Evolutionary conservation across 2,797 vertebrate genomes (phyloP).

Genomic region (Rachycentron canadum): DNA sequence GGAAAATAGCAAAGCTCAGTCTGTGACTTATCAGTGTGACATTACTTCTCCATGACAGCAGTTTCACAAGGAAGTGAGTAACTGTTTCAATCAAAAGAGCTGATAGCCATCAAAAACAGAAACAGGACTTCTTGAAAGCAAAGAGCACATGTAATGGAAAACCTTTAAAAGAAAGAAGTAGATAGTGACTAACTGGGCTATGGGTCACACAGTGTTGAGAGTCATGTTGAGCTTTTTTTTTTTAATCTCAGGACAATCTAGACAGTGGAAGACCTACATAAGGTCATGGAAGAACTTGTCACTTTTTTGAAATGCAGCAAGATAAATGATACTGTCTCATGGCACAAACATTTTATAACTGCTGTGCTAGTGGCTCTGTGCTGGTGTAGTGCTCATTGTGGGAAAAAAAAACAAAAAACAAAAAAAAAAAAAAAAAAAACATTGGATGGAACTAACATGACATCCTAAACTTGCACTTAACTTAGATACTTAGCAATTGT

Average conservation of each 20-base stretch:
- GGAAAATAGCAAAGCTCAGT: background rate
- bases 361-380: background rate
- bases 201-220: background rate
- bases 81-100: constrained; percentile 33
- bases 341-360: background rate
- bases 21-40: background rate
- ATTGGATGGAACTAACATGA: background rate
- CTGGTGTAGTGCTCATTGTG: background rate
- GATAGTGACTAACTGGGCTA: constrained; percentile 15
- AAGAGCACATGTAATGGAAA: constrained; percentile 63
- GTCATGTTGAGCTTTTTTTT: constrained; percentile 1
- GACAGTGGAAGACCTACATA: constrained; percentile 15
- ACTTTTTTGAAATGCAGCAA: background rate
- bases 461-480: background rate
- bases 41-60: constrained; percentile 46
- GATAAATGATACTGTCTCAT: background rate
- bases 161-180: constrained; percentile 37
- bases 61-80: constrained; percentile 75
- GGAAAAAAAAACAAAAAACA: background rate
- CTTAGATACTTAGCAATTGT: too few species aligned
- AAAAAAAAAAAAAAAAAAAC: background rate
- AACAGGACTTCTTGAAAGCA: constrained; percentile 38
- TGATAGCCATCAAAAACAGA: constrained; percentile 52
- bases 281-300: constrained; percentile 38
- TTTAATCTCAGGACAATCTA: constrained; percentile 30